Evolutionary conservation across 2,113 vertebrate genomes (phyloP).

Genomic region (Oncorhynchus keta): DNA sequence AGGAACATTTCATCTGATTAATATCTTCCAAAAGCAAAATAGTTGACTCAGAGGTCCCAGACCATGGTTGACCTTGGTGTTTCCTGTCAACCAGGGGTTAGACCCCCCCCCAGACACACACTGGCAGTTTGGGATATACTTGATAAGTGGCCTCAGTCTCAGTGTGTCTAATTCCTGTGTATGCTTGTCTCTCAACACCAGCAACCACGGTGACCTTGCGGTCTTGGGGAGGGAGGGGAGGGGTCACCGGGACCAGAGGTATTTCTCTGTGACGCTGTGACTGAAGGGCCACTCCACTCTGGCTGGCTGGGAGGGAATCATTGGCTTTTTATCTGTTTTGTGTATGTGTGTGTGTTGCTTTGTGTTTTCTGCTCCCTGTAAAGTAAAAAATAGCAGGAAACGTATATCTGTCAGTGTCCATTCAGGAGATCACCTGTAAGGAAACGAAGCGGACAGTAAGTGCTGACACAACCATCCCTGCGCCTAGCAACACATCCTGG

Average conservation of each 20-base stretch:
- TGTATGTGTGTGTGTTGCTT: too few species aligned
- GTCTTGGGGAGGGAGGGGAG: constrained; percentile 30
- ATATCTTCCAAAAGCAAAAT: constrained; percentile 64
- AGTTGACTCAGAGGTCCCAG: constrained; percentile 49
- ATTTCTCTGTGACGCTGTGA: neutral
- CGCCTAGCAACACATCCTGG: constrained; percentile 78
- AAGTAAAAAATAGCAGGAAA: constrained; percentile 76
- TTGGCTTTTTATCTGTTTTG: too few species aligned
- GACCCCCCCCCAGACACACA: neutral
- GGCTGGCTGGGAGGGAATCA: too few species aligned
- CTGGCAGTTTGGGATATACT: neutral
- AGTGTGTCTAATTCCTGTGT: neutral
- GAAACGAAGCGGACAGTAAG: constrained; percentile 73
- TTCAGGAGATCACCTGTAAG: constrained; percentile 82
- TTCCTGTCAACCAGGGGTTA: constrained; percentile 72
- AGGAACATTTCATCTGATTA: constrained; percentile 64
- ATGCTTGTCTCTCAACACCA: constrained; percentile 35
- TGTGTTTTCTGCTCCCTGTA: constrained; percentile 65
- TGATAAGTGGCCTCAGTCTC: constrained; percentile 9
- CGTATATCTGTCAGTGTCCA: constrained; percentile 79
- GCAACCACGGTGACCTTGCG: constrained; percentile 34
- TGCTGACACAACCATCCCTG: constrained; percentile 78
- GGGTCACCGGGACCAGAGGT: neutral
- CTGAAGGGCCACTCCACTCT: neutral
- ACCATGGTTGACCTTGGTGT: constrained; percentile 62